phyloP scores from a whole-genome alignment of 2,113 vertebrate genomes.

The Cnemophilus loriae region DNA sequence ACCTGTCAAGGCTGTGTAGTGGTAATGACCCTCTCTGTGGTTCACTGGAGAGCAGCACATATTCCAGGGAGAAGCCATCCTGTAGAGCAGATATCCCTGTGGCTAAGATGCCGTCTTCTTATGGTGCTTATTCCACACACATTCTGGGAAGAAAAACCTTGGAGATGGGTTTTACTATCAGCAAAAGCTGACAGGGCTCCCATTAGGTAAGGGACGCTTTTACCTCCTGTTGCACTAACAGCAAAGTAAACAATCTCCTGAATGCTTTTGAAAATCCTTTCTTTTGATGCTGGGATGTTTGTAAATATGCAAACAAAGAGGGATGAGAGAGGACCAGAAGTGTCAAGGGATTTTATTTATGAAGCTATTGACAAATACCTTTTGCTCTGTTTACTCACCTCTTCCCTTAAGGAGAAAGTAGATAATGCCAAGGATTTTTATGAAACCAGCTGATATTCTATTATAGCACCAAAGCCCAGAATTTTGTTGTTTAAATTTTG shows the following conservation, averaged over 20 bases:
- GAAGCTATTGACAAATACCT: neutral
- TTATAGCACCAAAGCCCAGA: neutral
- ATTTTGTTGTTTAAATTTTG: neutral
- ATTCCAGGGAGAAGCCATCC: neutral
- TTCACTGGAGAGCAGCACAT: neutral
- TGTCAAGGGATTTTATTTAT: constrained; percentile 6
- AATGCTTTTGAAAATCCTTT: constrained; percentile 5
- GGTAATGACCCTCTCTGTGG: neutral
- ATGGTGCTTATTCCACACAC: neutral
- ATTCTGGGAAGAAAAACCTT: neutral
- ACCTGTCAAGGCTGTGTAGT: neutral
- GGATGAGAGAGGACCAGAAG: neutral
- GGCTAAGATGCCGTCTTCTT: neutral
- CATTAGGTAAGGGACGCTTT: neutral
- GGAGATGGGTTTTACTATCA: neutral
- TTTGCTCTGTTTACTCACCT: neutral
- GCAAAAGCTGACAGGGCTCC: neutral
- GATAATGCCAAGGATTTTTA: neutral
- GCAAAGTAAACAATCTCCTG: neutral
- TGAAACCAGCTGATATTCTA: neutral
- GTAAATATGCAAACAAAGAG: constrained; percentile 30
- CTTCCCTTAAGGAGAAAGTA: neutral
- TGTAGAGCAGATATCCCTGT: neutral
- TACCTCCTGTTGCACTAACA: neutral
- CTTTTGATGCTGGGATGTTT: neutral